phyloP scores from a whole-genome alignment of 2,113 vertebrate species.

The Bagarius yarrelli region DNA sequence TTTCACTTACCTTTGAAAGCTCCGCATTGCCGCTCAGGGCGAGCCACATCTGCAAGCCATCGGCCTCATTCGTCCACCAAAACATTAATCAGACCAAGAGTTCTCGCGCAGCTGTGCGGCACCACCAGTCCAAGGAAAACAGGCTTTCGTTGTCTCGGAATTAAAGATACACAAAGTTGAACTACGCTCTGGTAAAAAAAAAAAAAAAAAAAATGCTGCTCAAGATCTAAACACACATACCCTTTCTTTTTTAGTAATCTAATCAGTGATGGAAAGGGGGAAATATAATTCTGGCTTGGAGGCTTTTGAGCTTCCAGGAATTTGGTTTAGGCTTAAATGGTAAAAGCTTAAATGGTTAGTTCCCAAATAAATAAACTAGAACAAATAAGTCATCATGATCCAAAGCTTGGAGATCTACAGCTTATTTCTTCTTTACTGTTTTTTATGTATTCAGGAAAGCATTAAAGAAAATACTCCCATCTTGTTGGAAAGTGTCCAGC shows the following conservation, averaged over 20 bases:
- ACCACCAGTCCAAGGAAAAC: conserved; percentile 54
- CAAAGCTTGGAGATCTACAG: background rate
- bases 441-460: background rate
- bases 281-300: background rate
- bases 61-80: conserved; percentile 64
- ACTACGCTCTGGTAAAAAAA: background rate
- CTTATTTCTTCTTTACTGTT: background rate
- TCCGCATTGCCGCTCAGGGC: conserved; percentile 54
- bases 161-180: conserved; percentile 23
- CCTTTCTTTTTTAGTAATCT: background rate
- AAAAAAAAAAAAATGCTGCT: background rate
- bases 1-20: conserved; percentile 56
- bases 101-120: conserved; percentile 44
- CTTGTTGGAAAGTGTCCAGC: background rate
- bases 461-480: too few relatives aligned
- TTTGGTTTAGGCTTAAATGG: background rate
- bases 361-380: background rate
- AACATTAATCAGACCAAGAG: conserved; percentile 52
- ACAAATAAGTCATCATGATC: background rate
- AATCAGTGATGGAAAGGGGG: background rate
- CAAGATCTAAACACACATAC: background rate
- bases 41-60: conserved; percentile 73
- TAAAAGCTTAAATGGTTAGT: background rate
- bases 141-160: conserved; percentile 29
- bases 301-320: background rate